phyloP scores from a whole-genome alignment of 2,797 vertebrate species.

The Lutra lutra region DNA sequence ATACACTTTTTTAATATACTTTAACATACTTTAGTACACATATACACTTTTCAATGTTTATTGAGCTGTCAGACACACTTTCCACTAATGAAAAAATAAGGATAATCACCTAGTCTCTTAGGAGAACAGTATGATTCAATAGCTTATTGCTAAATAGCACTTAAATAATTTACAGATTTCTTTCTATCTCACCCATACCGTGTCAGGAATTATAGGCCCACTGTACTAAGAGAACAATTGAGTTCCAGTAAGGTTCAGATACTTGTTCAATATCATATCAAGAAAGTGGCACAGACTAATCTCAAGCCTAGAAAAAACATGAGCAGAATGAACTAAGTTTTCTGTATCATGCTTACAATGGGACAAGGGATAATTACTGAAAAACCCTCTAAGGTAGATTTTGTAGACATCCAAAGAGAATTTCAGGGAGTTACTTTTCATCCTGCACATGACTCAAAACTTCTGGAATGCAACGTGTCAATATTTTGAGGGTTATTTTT shows the following conservation, averaged over 20 bases:
- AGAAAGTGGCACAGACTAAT: background rate
- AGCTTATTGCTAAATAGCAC: background rate
- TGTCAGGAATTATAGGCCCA: background rate
- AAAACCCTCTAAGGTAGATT: constrained; percentile 43
- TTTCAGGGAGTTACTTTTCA: constrained; percentile 23
- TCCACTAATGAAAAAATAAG: background rate
- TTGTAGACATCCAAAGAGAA: constrained; percentile 27
- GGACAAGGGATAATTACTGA: background rate
- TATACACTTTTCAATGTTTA: background rate
- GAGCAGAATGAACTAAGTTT: background rate
- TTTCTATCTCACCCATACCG: background rate
- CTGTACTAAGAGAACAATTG: background rate
- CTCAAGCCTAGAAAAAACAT: background rate
- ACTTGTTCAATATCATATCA: background rate
- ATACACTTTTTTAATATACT: too few species aligned
- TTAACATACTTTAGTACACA: too few species aligned
- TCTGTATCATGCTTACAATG: background rate
- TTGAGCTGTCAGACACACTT: background rate
- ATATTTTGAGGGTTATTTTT: constrained; percentile 63
- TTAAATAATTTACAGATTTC: background rate
- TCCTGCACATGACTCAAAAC: background rate
- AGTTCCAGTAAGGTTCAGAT: background rate
- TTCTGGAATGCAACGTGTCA: constrained; percentile 67
- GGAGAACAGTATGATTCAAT: background rate
- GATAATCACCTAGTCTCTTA: background rate